Evolutionary conservation across 2,113 vertebrate genomes (phyloP).

Genomic region (Callopanchax toddi): DNA sequence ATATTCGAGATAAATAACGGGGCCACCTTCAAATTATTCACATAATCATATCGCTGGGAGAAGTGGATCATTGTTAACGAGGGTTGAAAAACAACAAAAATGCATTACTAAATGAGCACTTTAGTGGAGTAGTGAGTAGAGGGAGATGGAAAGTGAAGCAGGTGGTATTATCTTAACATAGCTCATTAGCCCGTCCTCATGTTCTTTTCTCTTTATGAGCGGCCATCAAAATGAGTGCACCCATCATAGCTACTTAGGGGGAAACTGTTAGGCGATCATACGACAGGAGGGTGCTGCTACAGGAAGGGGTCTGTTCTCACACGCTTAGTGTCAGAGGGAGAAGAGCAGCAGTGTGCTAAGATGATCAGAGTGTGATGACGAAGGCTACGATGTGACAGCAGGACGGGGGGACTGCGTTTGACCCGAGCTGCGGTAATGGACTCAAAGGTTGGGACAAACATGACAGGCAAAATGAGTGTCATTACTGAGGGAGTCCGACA

Average conservation of each 20-base stretch:
- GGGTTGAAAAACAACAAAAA: slow-evolving; percentile 45
- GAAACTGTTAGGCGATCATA: slow-evolving; percentile 32
- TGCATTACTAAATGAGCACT: slow-evolving; percentile 55
- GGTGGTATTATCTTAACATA: slow-evolving; percentile 66
- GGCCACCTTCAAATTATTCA: slow-evolving; percentile 30
- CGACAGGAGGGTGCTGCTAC: slow-evolving; percentile 45
- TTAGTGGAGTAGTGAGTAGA: slow-evolving; percentile 45
- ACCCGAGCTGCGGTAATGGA: slow-evolving; percentile 35
- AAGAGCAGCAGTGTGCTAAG: slow-evolving; percentile 22
- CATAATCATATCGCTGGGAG: slow-evolving; percentile 23
- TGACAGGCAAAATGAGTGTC: slow-evolving; percentile 34
- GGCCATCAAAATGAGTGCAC: slow-evolving; percentile 66
- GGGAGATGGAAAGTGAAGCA: slow-evolving; percentile 54
- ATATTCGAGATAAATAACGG: slow-evolving; percentile 21
- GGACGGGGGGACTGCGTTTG: slow-evolving; percentile 22
- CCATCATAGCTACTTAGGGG: slow-evolving; percentile 63
- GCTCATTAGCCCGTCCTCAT: slow-evolving; percentile 61
- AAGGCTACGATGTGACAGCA: slow-evolving; percentile 30
- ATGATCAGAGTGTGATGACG: slow-evolving; percentile 33
- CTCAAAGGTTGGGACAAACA: slow-evolving; percentile 24
- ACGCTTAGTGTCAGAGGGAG: slow-evolving; percentile 23
- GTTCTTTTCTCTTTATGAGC: slow-evolving; percentile 60
- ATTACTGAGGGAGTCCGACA: slow-evolving; percentile 18
- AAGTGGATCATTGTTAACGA: slow-evolving; percentile 30
- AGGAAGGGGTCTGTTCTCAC: slow-evolving; percentile 26